Evolutionary conservation across 2,797 vertebrate genomes (phyloP).

Genomic region (Lacerta agilis): DNA sequence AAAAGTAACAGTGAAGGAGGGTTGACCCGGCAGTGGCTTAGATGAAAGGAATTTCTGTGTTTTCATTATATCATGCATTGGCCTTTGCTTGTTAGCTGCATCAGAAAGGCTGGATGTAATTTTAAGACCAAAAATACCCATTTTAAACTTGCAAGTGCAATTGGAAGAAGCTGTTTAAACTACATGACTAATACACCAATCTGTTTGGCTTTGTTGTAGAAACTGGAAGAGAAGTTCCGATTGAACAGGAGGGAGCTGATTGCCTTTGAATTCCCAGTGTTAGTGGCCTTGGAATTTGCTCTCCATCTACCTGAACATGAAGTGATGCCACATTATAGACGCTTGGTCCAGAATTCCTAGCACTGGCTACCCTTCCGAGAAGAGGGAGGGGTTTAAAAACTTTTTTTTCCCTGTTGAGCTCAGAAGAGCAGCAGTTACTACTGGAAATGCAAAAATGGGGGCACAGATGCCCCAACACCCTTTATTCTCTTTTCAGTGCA

Average conservation of each 20-base stretch:
- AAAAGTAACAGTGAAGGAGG: neutral
- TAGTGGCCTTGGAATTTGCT: constrained; percentile 98
- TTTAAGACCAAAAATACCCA: neutral
- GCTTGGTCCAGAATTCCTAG: constrained; percentile 95
- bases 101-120: neutral
- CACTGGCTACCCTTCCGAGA: constrained; percentile 79
- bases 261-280: constrained; percentile 95
- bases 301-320: constrained; percentile 96
- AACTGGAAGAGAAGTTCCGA: constrained; percentile 98
- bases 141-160: neutral
- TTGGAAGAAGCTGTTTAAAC: neutral
- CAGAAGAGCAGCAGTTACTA: constrained; percentile 61
- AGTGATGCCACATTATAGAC: constrained; percentile 98
- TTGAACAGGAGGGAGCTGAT: constrained; percentile 96
- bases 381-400: constrained; percentile 68
- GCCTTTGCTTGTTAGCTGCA: constrained; percentile 17
- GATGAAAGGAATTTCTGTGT: neutral
- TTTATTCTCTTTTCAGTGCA: constrained; percentile 7
- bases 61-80: neutral
- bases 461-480: constrained; percentile 28
- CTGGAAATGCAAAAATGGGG: constrained; percentile 79
- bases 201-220: constrained; percentile 74
- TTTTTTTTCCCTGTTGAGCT: constrained; percentile 34
- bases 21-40: neutral
- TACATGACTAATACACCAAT: neutral